A percentile compares a stretch with the other conserved stretches of the same genome.
Evolutionary conservation across 2,797 vertebrate genomes (phyloP).

Genomic region (Lutra lutra): DNA sequence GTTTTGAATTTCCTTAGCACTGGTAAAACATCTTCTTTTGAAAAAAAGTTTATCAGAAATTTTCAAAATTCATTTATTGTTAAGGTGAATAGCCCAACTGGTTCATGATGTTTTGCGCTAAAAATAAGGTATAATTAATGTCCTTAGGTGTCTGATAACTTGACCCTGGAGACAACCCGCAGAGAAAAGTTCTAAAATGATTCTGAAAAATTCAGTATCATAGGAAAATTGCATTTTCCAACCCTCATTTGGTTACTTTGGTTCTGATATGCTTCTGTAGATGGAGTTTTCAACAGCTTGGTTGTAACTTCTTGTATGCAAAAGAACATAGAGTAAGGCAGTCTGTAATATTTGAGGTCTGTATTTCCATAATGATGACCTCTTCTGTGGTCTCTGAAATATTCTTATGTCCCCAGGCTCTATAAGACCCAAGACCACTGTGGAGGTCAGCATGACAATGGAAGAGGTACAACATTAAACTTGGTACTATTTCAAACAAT

Average conservation of each 20-base stretch:
- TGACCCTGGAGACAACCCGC: background rate
- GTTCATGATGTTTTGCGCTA: background rate
- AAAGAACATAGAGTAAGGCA: background rate
- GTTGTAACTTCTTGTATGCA: background rate
- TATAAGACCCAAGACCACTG: background rate
- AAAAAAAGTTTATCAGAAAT: slow-evolving; percentile 1
- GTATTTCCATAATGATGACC: background rate
- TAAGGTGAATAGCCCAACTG: background rate
- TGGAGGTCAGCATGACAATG: background rate
- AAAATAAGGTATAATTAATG: background rate
- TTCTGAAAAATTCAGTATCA: background rate
- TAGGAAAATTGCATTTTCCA: background rate
- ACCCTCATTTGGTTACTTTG: background rate
- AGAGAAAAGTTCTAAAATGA: background rate
- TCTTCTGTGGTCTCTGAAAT: slow-evolving; percentile 2
- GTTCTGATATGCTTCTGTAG: background rate
- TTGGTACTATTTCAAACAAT: background rate
- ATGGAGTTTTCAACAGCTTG: background rate
- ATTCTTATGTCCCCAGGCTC: background rate
- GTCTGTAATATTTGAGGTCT: background rate
- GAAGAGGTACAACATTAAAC: background rate
- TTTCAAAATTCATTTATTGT: slow-evolving; percentile 36
- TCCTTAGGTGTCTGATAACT: background rate
- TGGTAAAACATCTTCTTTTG: slow-evolving; percentile 9
- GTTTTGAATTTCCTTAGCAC: background rate